These are phyloP conservation scores for Bubo bubo DNA, from an alignment of 2,113 vertebrate genomes.

Conservation along the genomic window DNA sequence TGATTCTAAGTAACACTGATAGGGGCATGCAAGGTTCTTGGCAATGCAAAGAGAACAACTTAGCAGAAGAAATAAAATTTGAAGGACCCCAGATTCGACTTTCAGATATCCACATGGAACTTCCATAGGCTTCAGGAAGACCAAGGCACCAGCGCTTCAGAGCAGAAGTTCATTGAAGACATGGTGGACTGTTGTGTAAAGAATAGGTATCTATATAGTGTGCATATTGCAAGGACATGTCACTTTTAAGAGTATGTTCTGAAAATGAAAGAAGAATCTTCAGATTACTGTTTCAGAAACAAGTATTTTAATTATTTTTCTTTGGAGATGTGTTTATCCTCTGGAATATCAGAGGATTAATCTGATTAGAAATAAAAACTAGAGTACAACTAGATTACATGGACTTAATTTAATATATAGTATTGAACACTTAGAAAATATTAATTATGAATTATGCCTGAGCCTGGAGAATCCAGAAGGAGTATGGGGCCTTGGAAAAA, in stretches of 20 bases:
- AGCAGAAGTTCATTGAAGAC: background rate
- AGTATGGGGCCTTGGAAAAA: background rate
- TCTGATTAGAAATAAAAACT: background rate
- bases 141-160: background rate
- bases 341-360: background rate
- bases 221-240: background rate
- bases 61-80: background rate
- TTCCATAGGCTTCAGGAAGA: background rate
- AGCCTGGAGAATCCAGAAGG: background rate
- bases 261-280: background rate
- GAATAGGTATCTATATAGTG: background rate
- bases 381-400: background rate
- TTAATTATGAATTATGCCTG: background rate
- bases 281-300: background rate
- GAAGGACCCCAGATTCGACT: background rate
- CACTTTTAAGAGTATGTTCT: background rate
- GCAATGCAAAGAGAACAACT: background rate
- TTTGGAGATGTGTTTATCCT: background rate
- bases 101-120: background rate
- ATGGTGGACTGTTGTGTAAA: background rate
- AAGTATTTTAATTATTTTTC: background rate
- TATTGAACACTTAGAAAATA: background rate
- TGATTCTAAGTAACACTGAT: background rate
- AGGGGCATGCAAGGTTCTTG: rapidly evolving
- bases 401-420: background rate